Evolutionary conservation across 2,113 vertebrate species (phyloP), one percentile per base, ranked within the genome.

Genomic region (Hirundichthys speculiger): DNA sequence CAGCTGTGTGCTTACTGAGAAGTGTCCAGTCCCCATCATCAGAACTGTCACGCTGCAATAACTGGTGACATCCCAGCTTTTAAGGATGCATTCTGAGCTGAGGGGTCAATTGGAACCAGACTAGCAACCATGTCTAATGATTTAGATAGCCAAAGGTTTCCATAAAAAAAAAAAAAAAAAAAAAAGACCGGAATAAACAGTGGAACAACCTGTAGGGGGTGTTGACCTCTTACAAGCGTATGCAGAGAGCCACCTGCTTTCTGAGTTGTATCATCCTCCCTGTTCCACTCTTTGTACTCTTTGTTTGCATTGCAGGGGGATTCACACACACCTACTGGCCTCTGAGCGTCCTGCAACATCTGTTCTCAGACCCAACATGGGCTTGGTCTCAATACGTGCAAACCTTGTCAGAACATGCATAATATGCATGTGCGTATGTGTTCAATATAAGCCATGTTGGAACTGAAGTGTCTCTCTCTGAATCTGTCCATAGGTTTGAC

Each of bases 401-500:
- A 8, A 47, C 8, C 18, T 48, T n/a, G 9, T 19, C 8, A 34
- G 12, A 22, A 12, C 0, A 21, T 22, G 25, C 27, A 34, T 30
- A 34, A 34, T 3, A 19, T 30, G 22, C 20, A 13, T 19, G 5
- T 25, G 2, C 30, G 11, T 6, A 34, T 34, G 13, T 51, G 39
- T 12, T 30, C 47, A 13, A 49, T 13, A 14, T 42, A 9, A 22
- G 8, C 6, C 5, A 18, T 45, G 25, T 49, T 42, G 4, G 22
- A 10, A 43, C 2, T 51, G 15, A 65, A 14, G 14, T 46, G 6
- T 74, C 12, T 67, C 10, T 66, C 13, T 73, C 22, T 85, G 18
- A 60, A 8, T 78, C 34, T 64, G 22, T 70, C 27, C 62, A 14
- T 75, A 99, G 98, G 98, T 68, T 90, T 98, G 93, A 91, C 94